These are phyloP conservation scores for Megalopta genalis DNA, from an alignment of 1,140 invertebrate genomes.

Conservation along the genomic window DNA sequence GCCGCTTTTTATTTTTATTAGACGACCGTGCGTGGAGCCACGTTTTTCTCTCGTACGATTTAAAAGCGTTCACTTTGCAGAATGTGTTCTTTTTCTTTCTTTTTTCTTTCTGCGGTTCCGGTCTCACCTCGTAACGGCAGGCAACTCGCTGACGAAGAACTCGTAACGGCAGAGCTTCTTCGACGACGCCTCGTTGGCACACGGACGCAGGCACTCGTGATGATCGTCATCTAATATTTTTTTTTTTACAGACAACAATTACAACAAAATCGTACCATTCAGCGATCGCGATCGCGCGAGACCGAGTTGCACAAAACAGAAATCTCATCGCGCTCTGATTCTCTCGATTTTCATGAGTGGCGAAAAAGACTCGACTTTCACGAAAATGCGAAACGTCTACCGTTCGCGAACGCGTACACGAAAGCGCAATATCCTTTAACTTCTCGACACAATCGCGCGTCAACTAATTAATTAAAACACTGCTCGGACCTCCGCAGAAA, in stretches of 20 bases:
- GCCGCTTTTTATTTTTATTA: no score
- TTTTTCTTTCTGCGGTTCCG: conserved; percentile 4
- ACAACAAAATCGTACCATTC: not conserved
- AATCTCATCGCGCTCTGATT: not conserved
- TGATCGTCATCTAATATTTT: conserved; percentile 34
- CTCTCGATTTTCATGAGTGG: not conserved
- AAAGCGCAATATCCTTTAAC: no score
- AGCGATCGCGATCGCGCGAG: not conserved
- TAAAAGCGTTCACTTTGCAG: not conserved
- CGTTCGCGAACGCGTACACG: no score
- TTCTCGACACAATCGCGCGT: not conserved
- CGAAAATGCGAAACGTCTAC: not conserved
- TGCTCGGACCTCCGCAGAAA: no score
- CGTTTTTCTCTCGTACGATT: not conserved
- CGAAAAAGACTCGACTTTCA: not conserved
- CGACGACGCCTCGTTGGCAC: conserved; percentile 27
- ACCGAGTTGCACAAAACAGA: not conserved
- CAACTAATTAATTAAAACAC: not conserved
- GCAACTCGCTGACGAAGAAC: conserved; percentile 57
- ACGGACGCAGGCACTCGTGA: conserved; percentile 59
- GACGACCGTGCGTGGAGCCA: not conserved
- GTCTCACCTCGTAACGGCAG: conserved; percentile 45
- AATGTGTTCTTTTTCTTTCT: not conserved
- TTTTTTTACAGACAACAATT: not conserved
- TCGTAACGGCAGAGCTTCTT: conserved; percentile 58